Base-by-base conservation (phyloP, 2,888 invertebrate species). In the Xestia rhomboidea region DNA sequence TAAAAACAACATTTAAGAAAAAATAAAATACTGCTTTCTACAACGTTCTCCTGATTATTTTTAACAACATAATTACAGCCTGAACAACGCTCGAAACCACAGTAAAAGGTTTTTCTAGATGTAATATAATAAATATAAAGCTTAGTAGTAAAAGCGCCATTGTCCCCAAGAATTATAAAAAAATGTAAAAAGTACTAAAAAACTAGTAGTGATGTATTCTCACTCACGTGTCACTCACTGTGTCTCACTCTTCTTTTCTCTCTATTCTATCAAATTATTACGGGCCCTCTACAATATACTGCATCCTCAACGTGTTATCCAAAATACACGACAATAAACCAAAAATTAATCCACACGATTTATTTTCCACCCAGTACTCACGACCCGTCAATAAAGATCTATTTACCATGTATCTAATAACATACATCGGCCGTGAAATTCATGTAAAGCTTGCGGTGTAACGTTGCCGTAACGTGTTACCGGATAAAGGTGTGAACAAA, bases 401-500 rank as follows among this genome's bases (percentile, higher is more conserved):
- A 80, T 83, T 69, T 81, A 71, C 49, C 68, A 64, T 72, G 60
- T 77, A 82, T 85, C 79, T 80, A 73, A 82, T 85, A 84, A 84
- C 70, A 77, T 77, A 87, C 88, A 88, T 90, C 88, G 86, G 86
- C 86, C 89, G 87, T 88, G 85, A 90, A 92, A 91, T 89, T 88
- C 88, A 86, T 87, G 88, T 86, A 88, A 91, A 90, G 85, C 89
- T 74, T 81, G 82, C 81, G 85, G 88, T 87, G 86, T 90, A 89
- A 88, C 87, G 89, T 90, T 91, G 90, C 88, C 90, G 87, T 89
- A 86, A 86, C 85, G 86, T 82, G 85, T 89, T 89, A 88, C 86
- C 74, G 86, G 88, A 91, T 89, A 88, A 90, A 90, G 88, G 90
- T 90, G 88, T 76, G 87, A 87, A 89, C 87, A 88, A 89, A 90